Percentiles rank a stretch among this genome's conserved stretches.
phyloP scores from a whole-genome alignment of 2,113 vertebrate genomes.

The Sinocyclocheilus rhinocerous region DNA sequence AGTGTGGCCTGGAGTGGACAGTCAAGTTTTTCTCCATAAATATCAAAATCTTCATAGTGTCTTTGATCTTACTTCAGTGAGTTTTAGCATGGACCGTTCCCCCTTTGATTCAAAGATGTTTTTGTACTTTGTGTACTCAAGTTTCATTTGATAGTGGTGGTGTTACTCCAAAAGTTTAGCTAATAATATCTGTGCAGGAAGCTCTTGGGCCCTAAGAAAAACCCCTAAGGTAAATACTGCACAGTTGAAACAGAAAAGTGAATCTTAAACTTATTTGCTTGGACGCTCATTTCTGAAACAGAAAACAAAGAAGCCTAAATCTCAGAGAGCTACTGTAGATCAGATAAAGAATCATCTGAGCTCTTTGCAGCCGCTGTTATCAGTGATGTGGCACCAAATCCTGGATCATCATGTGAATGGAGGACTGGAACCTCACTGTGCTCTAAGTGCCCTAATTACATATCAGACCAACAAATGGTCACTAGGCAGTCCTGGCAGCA shows the following conservation, averaged over 20 bases:
- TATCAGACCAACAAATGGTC: conserved; percentile 41
- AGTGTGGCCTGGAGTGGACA: conserved; percentile 33
- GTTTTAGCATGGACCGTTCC: not conserved
- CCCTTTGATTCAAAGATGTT: not conserved
- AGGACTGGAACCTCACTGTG: conserved; percentile 13
- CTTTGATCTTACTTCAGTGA: conserved; percentile 24
- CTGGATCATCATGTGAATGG: not conserved
- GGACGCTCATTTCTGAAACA: conserved; percentile 17
- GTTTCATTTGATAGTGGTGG: conserved; percentile 22
- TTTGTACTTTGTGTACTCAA: not conserved
- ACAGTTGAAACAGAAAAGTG: conserved; percentile 58
- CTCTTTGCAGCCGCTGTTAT: conserved; percentile 47
- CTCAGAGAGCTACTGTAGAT: conserved; percentile 44
- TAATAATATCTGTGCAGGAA: conserved; percentile 44
- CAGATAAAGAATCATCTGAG: conserved; percentile 51
- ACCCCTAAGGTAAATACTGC: conserved; percentile 32
- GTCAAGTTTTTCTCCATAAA: conserved; percentile 17
- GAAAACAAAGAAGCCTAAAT: conserved; percentile 52
- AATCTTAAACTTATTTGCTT: conserved; percentile 48
- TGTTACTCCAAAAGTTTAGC: conserved; percentile 36
- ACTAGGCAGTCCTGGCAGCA: conserved; percentile 16
- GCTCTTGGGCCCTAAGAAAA: conserved; percentile 45
- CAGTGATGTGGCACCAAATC: conserved; percentile 28
- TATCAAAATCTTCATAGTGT: conserved; percentile 12
- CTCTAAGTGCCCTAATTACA: conserved; percentile 34